Conservation (phyloP, 2,888 invertebrate genomes). For the Gari tellinella region DNA sequence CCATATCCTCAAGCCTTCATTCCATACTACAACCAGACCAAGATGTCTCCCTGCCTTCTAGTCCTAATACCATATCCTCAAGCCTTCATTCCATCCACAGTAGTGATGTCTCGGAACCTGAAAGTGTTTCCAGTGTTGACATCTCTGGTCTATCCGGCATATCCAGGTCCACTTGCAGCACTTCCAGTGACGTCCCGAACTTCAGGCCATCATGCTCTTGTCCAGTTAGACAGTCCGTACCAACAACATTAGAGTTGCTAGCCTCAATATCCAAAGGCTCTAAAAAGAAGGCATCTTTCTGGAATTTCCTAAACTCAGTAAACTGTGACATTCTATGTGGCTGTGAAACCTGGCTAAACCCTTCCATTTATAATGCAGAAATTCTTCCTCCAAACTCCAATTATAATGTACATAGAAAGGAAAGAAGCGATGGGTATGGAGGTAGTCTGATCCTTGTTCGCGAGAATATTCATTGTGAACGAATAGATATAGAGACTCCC, state of each 20-base stretch:
- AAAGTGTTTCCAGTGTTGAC: neutral
- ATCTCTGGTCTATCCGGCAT: neutral
- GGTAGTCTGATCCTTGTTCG: conserved; percentile 13
- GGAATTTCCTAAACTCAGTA: conserved; percentile 17
- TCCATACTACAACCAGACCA: neutral
- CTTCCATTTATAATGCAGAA: conserved; percentile 12
- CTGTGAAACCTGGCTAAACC: conserved; percentile 29
- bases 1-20: neutral
- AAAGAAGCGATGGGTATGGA: conserved; percentile 28
- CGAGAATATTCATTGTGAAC: conserved; percentile 10
- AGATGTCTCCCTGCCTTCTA: neutral
- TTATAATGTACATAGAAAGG: conserved; percentile 19
- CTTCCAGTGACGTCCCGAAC: neutral
- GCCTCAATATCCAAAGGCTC: conserved; percentile 17
- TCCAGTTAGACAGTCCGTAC: neutral
- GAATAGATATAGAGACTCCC: conserved; percentile 3
- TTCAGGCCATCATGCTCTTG: neutral
- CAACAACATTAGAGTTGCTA: conserved; percentile 1
- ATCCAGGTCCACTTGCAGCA: neutral
- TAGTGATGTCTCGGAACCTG: conserved; percentile 1
- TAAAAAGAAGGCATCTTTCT: conserved; percentile 20
- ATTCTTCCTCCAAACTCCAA: conserved; percentile 16
- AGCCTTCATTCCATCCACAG: neutral
- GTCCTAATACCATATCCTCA: neutral
- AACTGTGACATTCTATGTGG: conserved; percentile 24